Evolutionary conservation across 2,888 invertebrate species (phyloP), one percentile per base, ranked within the genome.

Genomic region (Lomographa bimaculata): DNA sequence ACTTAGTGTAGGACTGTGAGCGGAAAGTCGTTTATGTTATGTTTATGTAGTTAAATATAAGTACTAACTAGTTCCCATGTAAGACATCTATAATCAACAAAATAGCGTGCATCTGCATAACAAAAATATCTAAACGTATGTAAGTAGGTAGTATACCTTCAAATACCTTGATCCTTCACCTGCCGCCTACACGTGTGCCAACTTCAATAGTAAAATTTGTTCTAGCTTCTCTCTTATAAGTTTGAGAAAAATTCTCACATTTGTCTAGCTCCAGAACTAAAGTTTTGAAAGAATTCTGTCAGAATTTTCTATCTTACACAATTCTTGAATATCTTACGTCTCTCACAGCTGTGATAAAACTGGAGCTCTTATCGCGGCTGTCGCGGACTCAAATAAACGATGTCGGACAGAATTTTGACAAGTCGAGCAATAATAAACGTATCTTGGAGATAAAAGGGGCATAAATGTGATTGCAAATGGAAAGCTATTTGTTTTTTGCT

Each of bases 351-450:
- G 48, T 29, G 35, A 45, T 45, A 43, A 42, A 41, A 36, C 35
- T 38, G 39, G 21, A 32, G 33, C 39, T 50, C 40, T 50, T 50
- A 46, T 46, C 49, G 42, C 39, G 25, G 35, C 29, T 36, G 6
- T 7, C 8, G 36, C 20, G 36, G 48, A 47, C 48, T 29, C 14
- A 32, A 50, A 54, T 48, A 50, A 48, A 54, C 46, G 53, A 50
- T 48, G 38, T 36, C 36, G 30, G 19, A 36, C 21, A 21, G 27
- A 46, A 46, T 48, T 54, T 46, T 50, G 53, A 50, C 50, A 54
- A 47, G 29, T 42, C 30, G 25, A 54, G 40, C 41, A 38, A 33
- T 46, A 36, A 43, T 36, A 39, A 37, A 38, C 37, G 35, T 46
- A 41, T 46, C 32, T 33, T 11, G 33, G 41, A 52, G 38, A 35